phyloP scores from a whole-genome alignment of 2,797 vertebrate species.

The Tiaroga cobitis region DNA sequence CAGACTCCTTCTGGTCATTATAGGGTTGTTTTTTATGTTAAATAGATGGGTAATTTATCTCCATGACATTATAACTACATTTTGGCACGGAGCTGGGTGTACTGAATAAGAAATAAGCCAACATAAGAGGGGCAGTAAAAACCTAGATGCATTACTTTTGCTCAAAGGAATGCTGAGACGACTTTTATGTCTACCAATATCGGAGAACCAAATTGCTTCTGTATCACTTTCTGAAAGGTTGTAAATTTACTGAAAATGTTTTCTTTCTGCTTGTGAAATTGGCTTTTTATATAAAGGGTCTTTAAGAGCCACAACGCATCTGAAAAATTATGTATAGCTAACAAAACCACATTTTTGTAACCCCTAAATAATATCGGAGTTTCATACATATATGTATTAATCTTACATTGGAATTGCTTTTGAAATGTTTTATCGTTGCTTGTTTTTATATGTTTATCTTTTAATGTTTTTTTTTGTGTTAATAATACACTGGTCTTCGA shows the following conservation, averaged over 20 bases:
- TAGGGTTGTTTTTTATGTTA: constrained; percentile 70
- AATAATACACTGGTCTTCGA: background rate
- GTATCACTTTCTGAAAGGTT: constrained; percentile 78
- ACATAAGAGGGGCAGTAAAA: constrained; percentile 68
- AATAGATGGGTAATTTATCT: constrained; percentile 77
- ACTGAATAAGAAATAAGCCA: constrained; percentile 76
- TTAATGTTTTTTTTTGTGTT: background rate
- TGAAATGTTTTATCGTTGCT: background rate
- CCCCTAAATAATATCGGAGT: background rate
- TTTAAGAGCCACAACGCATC: constrained; percentile 14
- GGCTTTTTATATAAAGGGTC: constrained; percentile 52
- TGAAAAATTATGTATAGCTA: background rate
- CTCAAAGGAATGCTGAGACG: constrained; percentile 71
- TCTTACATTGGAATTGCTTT: background rate
- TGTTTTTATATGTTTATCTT: background rate
- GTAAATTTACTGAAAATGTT: constrained; percentile 79
- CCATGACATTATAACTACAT: constrained; percentile 71
- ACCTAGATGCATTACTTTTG: constrained; percentile 77
- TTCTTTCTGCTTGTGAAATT: constrained; percentile 64
- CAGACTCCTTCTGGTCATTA: constrained; percentile 69
- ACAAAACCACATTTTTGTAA: background rate
- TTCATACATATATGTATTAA: background rate
- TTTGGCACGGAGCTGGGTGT: constrained; percentile 71
- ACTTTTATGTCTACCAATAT: constrained; percentile 79
- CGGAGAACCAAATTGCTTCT: constrained; percentile 81